Conservation (phyloP, 2,888 invertebrate species). For the Philhelius pedissequus region DNA sequence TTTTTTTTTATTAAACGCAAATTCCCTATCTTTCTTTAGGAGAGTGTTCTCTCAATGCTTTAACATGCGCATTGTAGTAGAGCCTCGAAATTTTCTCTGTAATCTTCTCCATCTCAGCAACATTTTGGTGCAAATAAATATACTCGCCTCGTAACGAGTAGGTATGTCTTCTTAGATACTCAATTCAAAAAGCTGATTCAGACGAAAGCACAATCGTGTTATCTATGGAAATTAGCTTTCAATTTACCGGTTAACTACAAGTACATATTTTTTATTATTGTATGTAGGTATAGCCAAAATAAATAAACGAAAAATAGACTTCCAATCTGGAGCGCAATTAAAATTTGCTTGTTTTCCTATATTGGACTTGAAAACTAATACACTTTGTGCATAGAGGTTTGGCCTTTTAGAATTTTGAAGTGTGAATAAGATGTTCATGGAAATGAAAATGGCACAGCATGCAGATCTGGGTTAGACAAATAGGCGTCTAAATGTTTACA, state of each 20-base stretch:
- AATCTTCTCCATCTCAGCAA: not conserved
- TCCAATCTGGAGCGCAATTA: constrained; percentile 29
- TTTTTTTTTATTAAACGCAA: not conserved
- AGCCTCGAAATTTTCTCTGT: not conserved
- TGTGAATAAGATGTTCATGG: not conserved
- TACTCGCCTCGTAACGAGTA: too few relatives aligned
- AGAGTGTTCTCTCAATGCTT: not conserved
- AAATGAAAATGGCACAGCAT: not conserved
- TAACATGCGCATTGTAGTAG: not conserved
- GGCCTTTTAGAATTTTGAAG: not conserved
- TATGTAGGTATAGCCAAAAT: not conserved
- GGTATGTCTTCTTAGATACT: not conserved
- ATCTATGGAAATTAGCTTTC: constrained; percentile 62
- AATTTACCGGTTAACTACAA: constrained; percentile 50
- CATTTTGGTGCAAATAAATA: not conserved
- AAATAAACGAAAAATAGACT: constrained; percentile 50
- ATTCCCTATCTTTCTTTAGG: not conserved
- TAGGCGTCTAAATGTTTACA: not conserved
- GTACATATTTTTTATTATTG: constrained; percentile 15
- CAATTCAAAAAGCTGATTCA: constrained; percentile 1
- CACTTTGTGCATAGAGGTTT: not conserved
- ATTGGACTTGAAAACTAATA: not conserved
- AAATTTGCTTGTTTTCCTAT: not conserved
- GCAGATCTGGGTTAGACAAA: constrained; percentile 2
- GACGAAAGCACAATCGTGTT: constrained; percentile 48